These are phyloP conservation scores for Megalops cyprinoides DNA, from an alignment of 2,797 vertebrate species.

Conservation along the genomic window DNA sequence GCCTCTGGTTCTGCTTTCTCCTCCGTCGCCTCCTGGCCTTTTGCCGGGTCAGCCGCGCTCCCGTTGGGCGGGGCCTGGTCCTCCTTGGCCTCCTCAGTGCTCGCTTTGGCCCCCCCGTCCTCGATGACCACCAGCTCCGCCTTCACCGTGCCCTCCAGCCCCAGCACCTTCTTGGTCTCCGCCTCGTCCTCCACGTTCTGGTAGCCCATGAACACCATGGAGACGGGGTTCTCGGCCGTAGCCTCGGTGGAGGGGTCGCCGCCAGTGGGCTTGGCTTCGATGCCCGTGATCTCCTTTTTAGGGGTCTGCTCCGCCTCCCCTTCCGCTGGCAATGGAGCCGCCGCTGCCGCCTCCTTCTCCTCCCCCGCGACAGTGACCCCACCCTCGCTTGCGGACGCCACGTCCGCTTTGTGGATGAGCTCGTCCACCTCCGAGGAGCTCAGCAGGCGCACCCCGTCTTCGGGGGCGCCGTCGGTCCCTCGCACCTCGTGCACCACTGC, in stretches of 20 bases:
- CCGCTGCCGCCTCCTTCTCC: not conserved
- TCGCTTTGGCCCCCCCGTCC: constrained; percentile 67
- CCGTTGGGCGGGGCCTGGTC: constrained; percentile 69
- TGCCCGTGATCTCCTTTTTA: constrained; percentile 75
- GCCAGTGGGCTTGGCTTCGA: constrained; percentile 65
- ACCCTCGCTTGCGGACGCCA: constrained; percentile 58
- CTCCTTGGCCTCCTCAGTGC: constrained; percentile 51
- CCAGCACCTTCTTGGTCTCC: constrained; percentile 87
- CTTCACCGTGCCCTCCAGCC: constrained; percentile 87
- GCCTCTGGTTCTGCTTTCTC: constrained; percentile 59
- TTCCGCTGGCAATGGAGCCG: not conserved
- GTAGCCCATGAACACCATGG: constrained; percentile 98
- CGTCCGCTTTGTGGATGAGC: constrained; percentile 87
- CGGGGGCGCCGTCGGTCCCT: constrained; percentile 67
- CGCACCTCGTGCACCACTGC: constrained; percentile 90
- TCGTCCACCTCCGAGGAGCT: constrained; percentile 90
- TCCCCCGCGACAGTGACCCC: not conserved
- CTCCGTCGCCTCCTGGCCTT: constrained; percentile 53
- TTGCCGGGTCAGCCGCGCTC: constrained; percentile 62
- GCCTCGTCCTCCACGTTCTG: constrained; percentile 90
- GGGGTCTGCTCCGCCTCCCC: constrained; percentile 59
- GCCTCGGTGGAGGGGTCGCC: constrained; percentile 61
- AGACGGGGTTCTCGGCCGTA: constrained; percentile 83
- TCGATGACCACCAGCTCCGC: constrained; percentile 89
- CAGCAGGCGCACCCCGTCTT: constrained; percentile 81